Percentiles rank a stretch among this genome's conserved stretches.
Evolutionary conservation across 2,888 invertebrate species (phyloP).

Genomic region (Dermolepida albohirtum): DNA sequence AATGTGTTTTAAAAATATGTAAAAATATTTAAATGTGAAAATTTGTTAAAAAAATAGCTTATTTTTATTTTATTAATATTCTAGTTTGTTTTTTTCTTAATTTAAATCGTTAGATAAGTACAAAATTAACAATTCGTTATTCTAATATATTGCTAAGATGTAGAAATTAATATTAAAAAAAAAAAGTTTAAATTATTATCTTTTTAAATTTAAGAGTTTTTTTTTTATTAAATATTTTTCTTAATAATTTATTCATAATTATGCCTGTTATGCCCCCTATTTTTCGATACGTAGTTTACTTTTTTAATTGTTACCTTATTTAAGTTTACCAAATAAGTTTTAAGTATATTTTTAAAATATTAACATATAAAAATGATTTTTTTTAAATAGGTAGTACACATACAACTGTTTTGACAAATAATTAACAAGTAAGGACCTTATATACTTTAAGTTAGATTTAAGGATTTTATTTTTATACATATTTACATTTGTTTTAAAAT

Average conservation of each 20-base stretch:
- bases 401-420: slow-evolving; percentile 58
- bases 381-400: slow-evolving; percentile 58
- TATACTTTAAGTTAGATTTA: too few relatives aligned
- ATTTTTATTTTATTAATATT: too few relatives aligned
- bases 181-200: background rate
- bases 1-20: too few relatives aligned
- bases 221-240: background rate
- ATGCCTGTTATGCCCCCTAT: background rate
- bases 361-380: slow-evolving; percentile 20
- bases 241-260: slow-evolving; percentile 7
- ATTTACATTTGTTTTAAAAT: background rate
- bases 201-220: too few relatives aligned
- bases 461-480: slow-evolving; percentile 1
- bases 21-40: too few relatives aligned
- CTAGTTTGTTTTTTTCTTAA: too few relatives aligned
- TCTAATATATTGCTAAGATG: slow-evolving; percentile 16
- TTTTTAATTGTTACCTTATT: slow-evolving; percentile 11
- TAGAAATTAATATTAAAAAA: slow-evolving; percentile 1
- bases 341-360: slow-evolving; percentile 16
- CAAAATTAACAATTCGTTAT: too few relatives aligned
- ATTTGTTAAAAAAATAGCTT: too few relatives aligned
- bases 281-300: slow-evolving; percentile 11
- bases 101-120: too few relatives aligned
- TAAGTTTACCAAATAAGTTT: slow-evolving; percentile 27
- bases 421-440: slow-evolving; percentile 2